Evolutionary conservation across 1,140 invertebrate species (phyloP).

Genomic region (Steinernema feltiae): DNA sequence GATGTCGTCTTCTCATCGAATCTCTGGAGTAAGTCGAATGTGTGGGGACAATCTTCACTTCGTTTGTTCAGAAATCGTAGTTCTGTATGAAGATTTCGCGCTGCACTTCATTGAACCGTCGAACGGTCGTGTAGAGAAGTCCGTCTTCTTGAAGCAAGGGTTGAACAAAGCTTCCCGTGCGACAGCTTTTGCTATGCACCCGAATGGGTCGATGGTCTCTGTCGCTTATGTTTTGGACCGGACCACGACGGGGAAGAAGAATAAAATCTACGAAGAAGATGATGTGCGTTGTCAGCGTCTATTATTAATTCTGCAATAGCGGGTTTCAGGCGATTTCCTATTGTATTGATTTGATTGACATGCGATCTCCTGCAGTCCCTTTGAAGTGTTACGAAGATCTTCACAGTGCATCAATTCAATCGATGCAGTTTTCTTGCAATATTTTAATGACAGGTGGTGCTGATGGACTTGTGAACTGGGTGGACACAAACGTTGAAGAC

Average conservation of each 20-base stretch:
- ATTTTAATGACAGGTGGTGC: neutral
- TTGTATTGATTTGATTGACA: neutral
- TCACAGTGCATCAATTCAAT: neutral
- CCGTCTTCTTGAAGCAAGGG: neutral
- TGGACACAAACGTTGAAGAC: neutral
- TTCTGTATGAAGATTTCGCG: conserved; percentile 1
- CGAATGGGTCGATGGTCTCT: neutral
- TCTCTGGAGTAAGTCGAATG: neutral
- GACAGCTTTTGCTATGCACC: neutral
- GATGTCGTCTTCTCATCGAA: neutral
- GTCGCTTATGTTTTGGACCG: neutral
- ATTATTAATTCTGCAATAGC: neutral
- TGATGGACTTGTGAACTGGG: conserved; percentile 4
- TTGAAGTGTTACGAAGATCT: neutral
- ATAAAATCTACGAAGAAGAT: neutral
- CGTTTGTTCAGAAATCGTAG: neutral
- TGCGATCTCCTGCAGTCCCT: neutral
- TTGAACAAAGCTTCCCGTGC: neutral
- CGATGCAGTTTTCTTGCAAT: neutral
- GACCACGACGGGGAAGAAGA: neutral
- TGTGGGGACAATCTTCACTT: neutral
- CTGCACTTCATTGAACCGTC: neutral
- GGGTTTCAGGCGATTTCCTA: neutral
- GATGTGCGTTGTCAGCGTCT: neutral
- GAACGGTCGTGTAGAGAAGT: neutral